These are phyloP conservation scores for Rhinogobio ventralis DNA, from an alignment of 2,797 vertebrate genomes.

Conservation along the genomic window DNA sequence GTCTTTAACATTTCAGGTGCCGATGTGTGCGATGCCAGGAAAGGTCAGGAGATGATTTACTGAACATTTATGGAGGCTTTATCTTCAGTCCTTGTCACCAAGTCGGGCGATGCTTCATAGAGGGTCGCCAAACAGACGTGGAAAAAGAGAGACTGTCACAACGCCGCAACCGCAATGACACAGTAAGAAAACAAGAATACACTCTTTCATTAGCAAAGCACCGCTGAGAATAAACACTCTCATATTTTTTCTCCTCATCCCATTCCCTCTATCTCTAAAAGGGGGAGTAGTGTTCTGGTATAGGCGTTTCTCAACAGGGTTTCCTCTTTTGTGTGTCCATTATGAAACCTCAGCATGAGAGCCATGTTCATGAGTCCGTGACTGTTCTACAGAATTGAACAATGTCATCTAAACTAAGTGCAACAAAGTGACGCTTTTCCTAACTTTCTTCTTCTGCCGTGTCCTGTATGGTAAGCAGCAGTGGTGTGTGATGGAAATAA, in stretches of 20 bases:
- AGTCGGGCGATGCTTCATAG: constrained; percentile 65
- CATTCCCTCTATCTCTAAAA: constrained; percentile 28
- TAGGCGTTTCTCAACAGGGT: constrained; percentile 43
- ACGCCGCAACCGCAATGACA: constrained; percentile 29
- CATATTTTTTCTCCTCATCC: constrained; percentile 22
- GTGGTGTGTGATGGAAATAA: not conserved
- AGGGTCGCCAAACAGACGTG: constrained; percentile 35
- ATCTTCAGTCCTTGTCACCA: constrained; percentile 69
- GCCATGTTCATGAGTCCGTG: constrained; percentile 23
- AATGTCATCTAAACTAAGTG: constrained; percentile 33
- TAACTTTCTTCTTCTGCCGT: constrained; percentile 27
- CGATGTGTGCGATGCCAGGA: constrained; percentile 76
- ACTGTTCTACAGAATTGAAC: constrained; percentile 42
- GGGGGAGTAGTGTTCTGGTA: constrained; percentile 20
- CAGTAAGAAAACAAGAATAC: constrained; percentile 36
- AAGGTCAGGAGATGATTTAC: constrained; percentile 87
- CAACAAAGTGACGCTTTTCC: constrained; percentile 38
- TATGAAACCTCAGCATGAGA: constrained; percentile 35
- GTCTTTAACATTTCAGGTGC: constrained; percentile 76
- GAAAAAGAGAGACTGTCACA: constrained; percentile 31
- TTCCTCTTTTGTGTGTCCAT: constrained; percentile 37
- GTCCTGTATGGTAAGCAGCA: constrained; percentile 15
- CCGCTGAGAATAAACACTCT: constrained; percentile 39
- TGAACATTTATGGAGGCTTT: constrained; percentile 77
- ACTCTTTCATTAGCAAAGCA: constrained; percentile 45